Evolutionary conservation across 2,797 vertebrate species (phyloP).

Genomic region (Hemitrygon akajei): DNA sequence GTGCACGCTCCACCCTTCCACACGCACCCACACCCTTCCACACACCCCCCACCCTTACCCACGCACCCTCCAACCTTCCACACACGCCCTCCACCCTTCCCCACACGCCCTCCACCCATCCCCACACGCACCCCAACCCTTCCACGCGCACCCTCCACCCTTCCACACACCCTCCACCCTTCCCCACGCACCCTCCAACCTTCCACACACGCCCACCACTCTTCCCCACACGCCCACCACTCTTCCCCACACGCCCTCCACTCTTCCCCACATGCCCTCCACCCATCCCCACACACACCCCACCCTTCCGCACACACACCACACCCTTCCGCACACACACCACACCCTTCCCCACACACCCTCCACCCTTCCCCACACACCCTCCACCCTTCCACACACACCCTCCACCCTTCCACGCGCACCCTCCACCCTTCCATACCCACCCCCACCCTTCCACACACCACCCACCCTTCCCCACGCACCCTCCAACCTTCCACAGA

Average conservation of each 20-base stretch:
- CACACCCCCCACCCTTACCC: not conserved
- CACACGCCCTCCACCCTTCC: not conserved
- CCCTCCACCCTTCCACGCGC: too few relatives aligned
- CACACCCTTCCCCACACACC: not conserved
- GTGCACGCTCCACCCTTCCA: too few relatives aligned
- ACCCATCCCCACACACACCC: too few relatives aligned
- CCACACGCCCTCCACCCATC: too few relatives aligned
- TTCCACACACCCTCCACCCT: too few relatives aligned
- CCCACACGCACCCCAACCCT: too few relatives aligned
- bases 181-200: not conserved
- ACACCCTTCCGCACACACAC: not conserved
- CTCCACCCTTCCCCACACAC: not conserved
- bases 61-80: fast-evolving
- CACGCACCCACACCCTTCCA: not conserved
- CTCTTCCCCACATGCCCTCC: too few relatives aligned
- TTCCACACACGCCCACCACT: not conserved
- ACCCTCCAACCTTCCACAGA: not conserved
- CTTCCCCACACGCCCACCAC: fast-evolving
- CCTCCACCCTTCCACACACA: too few relatives aligned
- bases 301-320: too few relatives aligned
- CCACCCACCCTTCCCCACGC: not conserved
- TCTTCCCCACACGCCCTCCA: not conserved
- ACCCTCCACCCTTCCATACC: too few relatives aligned
- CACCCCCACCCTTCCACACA: not conserved
- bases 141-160: too few relatives aligned